These are phyloP conservation scores for Akabosia matsudoensis DNA, from an alignment of 1,140 invertebrate genomes.

Conservation along the genomic window DNA sequence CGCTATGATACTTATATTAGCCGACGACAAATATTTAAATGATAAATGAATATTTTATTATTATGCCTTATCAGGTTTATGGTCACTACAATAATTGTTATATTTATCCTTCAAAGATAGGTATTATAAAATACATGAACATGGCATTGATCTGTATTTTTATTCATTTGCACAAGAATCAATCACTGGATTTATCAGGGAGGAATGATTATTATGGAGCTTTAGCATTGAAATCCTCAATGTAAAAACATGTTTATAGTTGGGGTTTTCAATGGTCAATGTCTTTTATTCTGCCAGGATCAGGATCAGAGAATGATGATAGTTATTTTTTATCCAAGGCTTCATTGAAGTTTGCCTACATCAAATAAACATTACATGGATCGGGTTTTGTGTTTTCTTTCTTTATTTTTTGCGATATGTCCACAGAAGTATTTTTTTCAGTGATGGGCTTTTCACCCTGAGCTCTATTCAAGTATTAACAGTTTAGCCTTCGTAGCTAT, in stretches of 20 bases:
- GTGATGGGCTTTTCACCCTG: not conserved
- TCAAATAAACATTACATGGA: no score
- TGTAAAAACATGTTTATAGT: no score
- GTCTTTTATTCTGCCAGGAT: slow-evolving; percentile 15
- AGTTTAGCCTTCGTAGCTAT: not conserved
- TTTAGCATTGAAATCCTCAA: no score
- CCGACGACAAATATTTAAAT: not conserved
- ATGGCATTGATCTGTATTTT: slow-evolving; percentile 1
- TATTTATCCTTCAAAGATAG: not conserved
- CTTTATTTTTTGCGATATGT: not conserved
- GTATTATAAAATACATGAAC: no score
- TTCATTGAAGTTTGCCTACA: no score
- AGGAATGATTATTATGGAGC: no score
- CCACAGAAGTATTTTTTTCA: not conserved
- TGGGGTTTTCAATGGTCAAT: slow-evolving; percentile 13
- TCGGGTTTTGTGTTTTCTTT: no score
- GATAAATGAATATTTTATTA: not conserved
- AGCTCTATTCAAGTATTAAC: not conserved
- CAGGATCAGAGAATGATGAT: not conserved
- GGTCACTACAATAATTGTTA: not conserved
- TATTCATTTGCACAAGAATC: not conserved
- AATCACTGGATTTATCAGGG: no score
- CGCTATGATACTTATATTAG: no score
- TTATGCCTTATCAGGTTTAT: not conserved
- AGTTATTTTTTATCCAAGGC: slow-evolving; percentile 4